Conservation (phyloP, 2,113 vertebrate genomes). For the Pycnonotus jocosus region DNA sequence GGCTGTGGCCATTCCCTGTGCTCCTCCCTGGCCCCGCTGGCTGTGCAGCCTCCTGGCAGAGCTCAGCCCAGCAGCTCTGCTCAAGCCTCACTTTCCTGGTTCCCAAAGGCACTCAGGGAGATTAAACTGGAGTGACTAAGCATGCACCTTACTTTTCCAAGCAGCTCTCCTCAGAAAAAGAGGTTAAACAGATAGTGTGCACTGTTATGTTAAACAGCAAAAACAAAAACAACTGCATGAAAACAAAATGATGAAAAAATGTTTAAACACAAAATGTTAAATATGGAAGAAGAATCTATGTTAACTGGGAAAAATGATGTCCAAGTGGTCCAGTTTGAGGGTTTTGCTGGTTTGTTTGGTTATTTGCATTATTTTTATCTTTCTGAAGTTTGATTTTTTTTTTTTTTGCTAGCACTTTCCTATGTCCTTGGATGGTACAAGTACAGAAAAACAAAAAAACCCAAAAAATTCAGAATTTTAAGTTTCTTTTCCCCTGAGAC, state of each 20-base stretch:
- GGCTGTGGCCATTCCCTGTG: background rate
- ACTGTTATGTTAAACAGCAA: background rate
- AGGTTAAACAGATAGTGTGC: background rate
- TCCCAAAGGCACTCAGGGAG: conserved; percentile 20
- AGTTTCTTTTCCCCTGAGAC: background rate
- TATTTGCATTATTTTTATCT: background rate
- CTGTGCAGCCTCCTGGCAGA: background rate
- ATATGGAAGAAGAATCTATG: background rate
- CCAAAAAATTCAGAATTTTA: background rate
- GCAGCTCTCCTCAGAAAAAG: background rate
- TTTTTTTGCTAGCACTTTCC: background rate
- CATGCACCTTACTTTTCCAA: background rate
- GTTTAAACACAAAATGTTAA: background rate
- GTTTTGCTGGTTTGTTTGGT: background rate
- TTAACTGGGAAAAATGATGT: background rate
- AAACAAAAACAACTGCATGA: background rate
- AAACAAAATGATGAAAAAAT: background rate
- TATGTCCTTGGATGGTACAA: background rate
- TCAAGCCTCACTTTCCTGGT: background rate
- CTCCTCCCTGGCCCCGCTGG: background rate
- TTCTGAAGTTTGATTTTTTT: background rate
- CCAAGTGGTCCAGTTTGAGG: background rate
- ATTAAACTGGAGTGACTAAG: conserved; percentile 53
- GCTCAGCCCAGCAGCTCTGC: background rate
- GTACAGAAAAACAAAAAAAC: background rate